phyloP scores from a whole-genome alignment of 92 coral and sea anemone species.

The Bergia puertoricense region DNA sequence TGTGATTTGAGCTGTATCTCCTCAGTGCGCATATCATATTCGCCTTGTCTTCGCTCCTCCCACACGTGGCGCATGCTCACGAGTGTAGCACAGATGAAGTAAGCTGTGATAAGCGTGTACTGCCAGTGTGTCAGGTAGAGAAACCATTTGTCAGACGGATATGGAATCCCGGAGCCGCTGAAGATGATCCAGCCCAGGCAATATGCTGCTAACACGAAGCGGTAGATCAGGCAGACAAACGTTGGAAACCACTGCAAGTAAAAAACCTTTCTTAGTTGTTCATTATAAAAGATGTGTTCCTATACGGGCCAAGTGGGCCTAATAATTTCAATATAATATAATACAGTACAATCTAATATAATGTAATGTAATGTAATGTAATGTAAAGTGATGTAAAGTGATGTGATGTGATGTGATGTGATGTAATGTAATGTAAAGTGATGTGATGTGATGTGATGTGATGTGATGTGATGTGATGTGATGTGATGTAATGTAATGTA shows the following conservation, averaged over 20 bases:
- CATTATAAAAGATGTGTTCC: too few species aligned
- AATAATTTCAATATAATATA: too few species aligned
- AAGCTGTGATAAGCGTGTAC: conserved; percentile 59
- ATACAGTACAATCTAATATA: too few species aligned
- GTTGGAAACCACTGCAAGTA: conserved; percentile 35
- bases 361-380: too few species aligned
- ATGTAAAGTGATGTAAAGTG: too few species aligned
- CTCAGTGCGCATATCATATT: conserved; percentile 77
- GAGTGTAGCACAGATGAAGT: conserved; percentile 65
- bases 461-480: too few species aligned
- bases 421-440: too few species aligned
- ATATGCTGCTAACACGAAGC: conserved; percentile 43
- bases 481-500: too few species aligned
- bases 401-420: too few species aligned
- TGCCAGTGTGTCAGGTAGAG: conserved; percentile 80
- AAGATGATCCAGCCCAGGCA: conserved; percentile 40
- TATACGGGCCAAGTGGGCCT: too few species aligned
- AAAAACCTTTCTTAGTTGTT: not conserved
- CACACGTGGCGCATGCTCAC: conserved; percentile 66
- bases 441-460: too few species aligned
- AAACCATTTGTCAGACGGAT: conserved; percentile 67
- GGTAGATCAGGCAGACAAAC: conserved; percentile 14
- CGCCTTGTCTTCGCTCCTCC: conserved; percentile 82
- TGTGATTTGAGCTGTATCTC: conserved; percentile 52
- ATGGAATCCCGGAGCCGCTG: conserved; percentile 10